phyloP scores from a whole-genome alignment of 1,140 invertebrate genomes.

The Steinernema khuongi region DNA sequence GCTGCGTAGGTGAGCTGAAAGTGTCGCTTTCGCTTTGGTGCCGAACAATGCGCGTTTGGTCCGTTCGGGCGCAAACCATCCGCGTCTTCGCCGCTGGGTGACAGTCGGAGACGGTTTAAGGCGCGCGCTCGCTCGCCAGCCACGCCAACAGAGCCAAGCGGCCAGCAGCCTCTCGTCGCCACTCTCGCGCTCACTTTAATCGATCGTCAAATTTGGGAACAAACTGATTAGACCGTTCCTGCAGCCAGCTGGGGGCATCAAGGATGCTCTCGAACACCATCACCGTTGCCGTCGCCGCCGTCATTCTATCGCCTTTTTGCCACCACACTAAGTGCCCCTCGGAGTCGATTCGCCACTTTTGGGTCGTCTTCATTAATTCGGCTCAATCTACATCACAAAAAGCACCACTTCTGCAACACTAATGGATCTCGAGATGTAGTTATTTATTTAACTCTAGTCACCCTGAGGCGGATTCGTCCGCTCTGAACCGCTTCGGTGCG shows the following conservation, averaged over 20 bases:
- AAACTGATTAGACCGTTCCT: conserved; percentile 15
- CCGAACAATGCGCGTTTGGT: too few species aligned
- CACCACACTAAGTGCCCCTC: background rate
- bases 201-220: conserved; percentile 2
- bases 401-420: background rate
- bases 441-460: background rate
- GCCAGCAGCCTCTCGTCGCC: background rate
- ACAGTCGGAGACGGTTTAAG: conserved; percentile 2
- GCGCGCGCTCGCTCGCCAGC: background rate
- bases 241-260: conserved; percentile 9
- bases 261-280: background rate
- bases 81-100: background rate
- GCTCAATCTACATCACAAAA: background rate
- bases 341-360: too few species aligned
- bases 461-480: too few species aligned
- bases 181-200: conserved; percentile 9
- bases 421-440: background rate
- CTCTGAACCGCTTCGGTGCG: too few species aligned
- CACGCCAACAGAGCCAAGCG: background rate
- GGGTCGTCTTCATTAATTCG: conserved; percentile 10
- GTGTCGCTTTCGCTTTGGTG: too few species aligned
- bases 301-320: background rate
- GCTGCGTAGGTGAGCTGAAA: too few species aligned
- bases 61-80: too few species aligned
- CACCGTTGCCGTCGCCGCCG: background rate